These are phyloP conservation scores for Cercocebus atys DNA, from an alignment of 2,113 vertebrate species.

Conservation along the genomic window DNA sequence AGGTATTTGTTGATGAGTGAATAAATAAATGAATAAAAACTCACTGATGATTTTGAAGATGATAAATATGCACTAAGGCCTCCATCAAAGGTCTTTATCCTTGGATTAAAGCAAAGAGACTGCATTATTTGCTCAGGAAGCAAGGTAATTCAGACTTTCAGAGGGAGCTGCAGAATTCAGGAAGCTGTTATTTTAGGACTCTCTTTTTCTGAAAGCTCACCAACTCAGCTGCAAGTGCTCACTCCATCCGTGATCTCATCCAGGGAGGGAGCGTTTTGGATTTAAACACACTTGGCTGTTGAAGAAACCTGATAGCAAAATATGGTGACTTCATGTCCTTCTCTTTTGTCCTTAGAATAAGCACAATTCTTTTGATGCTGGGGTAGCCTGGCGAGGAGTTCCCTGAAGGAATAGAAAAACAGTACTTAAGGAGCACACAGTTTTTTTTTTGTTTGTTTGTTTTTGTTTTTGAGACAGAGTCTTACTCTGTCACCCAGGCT, in stretches of 20 bases:
- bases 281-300: constrained; percentile 53
- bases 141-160: neutral
- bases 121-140: neutral
- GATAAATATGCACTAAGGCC: neutral
- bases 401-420: constrained; percentile 38
- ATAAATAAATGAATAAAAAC: neutral
- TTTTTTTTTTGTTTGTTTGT: neutral
- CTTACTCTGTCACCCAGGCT: too few species aligned
- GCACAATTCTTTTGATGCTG: neutral
- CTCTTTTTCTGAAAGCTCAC: constrained; percentile 15
- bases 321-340: constrained; percentile 50
- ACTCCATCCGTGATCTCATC: constrained; percentile 64
- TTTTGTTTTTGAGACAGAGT: too few species aligned
- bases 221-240: constrained; percentile 20
- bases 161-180: neutral
- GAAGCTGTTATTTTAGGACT: neutral
- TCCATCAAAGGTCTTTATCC: neutral
- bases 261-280: constrained; percentile 70
- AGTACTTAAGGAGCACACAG: neutral
- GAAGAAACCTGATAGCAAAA: constrained; percentile 63
- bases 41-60: neutral
- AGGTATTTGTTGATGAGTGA: neutral
- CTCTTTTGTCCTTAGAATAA: constrained; percentile 42
- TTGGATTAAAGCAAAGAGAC: neutral
- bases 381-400: neutral